Base-by-base conservation (phyloP, 2,113 vertebrate species). In the Calyptomena viridis region DNA sequence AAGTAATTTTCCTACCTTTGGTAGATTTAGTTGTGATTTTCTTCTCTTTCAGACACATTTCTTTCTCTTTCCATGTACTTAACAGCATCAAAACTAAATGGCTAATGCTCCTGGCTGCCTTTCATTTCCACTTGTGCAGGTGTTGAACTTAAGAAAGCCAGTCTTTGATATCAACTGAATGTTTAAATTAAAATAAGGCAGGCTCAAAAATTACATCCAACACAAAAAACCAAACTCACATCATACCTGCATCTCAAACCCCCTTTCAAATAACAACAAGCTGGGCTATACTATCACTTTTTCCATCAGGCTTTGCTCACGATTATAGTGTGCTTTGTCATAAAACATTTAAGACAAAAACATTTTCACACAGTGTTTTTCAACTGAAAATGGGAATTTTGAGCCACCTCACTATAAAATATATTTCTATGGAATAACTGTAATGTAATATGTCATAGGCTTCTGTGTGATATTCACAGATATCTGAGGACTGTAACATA, bases 181-280 rank as follows among this genome's bases (percentile, higher is more conserved):
- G 4, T 31, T 81, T 63, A 84, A 60, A 76, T 8, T 16, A 17
- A 79, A 79, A 60, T 8, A 59, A 88, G 64, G 5, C 7, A 59
- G 16, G 11, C 22, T 47, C 37, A 83, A 40, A 27, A 39, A 62
- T 18, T 52, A 44, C 5, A 74, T 47, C 10, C 28, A 84, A 19
- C 11, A 73, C 2, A 1, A 69, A 74, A 58, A n/a, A 18, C 21
- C 11, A 84, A 52, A 63, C 7, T 56, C 19, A 39, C 6, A 39
- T 5, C 0, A 0, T 14, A 35, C 16, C 37, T 44, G 24, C 22
- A 47, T 27, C 72, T 18, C 42, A 56, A 67, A 19, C 13, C 39
- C 15, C 9, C 6, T 60, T 62, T 52, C 11, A 39, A 60, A 71
- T 33, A 8, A 60, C 33, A 40, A 60, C 66, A 37, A 8, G 17